These are phyloP conservation scores for Habropoda laboriosa DNA, from an alignment of 1,140 invertebrate species.

Conservation along the genomic window DNA sequence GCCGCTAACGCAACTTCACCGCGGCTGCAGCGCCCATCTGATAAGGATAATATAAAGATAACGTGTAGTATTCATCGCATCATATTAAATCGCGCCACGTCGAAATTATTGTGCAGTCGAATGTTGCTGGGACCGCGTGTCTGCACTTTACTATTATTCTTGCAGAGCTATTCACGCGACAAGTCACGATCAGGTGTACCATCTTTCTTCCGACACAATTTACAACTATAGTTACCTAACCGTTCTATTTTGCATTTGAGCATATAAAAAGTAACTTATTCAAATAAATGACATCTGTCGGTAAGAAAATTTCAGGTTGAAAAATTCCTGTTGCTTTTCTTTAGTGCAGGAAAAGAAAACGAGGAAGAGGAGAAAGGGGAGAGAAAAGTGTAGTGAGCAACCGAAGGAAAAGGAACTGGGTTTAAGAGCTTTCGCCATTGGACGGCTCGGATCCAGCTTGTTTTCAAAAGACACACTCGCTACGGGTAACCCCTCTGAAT, in stretches of 20 bases:
- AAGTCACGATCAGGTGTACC: background rate
- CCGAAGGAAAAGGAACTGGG: slow-evolving; percentile 49
- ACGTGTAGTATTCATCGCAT: slow-evolving; percentile 16
- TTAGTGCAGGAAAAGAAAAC: background rate
- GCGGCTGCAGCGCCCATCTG: background rate
- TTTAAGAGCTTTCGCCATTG: slow-evolving; percentile 57
- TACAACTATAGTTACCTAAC: slow-evolving; percentile 11
- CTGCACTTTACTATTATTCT: background rate
- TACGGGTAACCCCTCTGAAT: slow-evolving; percentile 59
- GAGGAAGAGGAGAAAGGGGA: background rate
- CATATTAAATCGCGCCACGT: slow-evolving; percentile 37
- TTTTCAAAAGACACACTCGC: slow-evolving; percentile 65
- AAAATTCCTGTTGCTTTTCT: slow-evolving; percentile 19
- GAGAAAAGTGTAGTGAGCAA: slow-evolving; percentile 24
- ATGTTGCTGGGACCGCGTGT: background rate
- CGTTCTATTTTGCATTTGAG: too few relatives aligned
- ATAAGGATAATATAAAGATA: slow-evolving; percentile 39
- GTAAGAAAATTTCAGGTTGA: background rate
- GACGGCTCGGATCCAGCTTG: slow-evolving; percentile 45
- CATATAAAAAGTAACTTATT: too few relatives aligned
- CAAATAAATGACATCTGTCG: background rate
- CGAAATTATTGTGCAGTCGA: slow-evolving; percentile 1
- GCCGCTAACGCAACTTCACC: background rate
- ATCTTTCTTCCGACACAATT: background rate
- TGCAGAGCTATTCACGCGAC: background rate